Conservation (phyloP, 1,140 invertebrate genomes). For the Drosophila varians region DNA sequence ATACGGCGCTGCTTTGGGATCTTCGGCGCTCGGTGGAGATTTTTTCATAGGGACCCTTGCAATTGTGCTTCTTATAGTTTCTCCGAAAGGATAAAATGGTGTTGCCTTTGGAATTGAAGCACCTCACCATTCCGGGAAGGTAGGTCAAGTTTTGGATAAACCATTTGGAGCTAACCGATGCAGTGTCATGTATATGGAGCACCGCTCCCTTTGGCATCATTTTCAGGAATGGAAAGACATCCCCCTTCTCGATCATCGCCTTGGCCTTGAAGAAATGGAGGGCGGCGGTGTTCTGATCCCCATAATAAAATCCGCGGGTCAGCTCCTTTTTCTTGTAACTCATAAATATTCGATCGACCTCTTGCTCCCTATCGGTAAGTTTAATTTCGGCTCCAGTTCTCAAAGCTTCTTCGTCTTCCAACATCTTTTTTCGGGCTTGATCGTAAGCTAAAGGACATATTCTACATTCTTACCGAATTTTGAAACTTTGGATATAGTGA, state of each 20-base stretch:
- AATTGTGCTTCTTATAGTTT: constrained; percentile 74
- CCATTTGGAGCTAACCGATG: constrained; percentile 87
- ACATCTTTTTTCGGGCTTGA: neutral
- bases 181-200: constrained; percentile 89
- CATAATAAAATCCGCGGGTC: constrained; percentile 8
- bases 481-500: neutral
- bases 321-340: constrained; percentile 84
- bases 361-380: constrained; percentile 84
- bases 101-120: constrained; percentile 83
- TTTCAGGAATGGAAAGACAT: constrained; percentile 88
- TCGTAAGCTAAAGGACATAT: neutral
- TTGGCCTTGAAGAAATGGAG: constrained; percentile 88
- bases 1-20: constrained; percentile 57
- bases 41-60: constrained; percentile 84
- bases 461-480: neutral
- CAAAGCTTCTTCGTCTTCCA: neutral
- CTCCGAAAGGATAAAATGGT: constrained; percentile 71
- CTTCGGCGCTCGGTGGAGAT: constrained; percentile 83
- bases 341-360: constrained; percentile 88
- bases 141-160: constrained; percentile 88
- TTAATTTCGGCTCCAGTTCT: neutral
- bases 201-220: constrained; percentile 89
- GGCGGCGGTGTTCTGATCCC: constrained; percentile 84
- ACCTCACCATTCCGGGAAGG: constrained; percentile 88
- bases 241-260: constrained; percentile 86